Evolutionary conservation across 1,140 invertebrate species (phyloP).

Genomic region (Ladona fulva): DNA sequence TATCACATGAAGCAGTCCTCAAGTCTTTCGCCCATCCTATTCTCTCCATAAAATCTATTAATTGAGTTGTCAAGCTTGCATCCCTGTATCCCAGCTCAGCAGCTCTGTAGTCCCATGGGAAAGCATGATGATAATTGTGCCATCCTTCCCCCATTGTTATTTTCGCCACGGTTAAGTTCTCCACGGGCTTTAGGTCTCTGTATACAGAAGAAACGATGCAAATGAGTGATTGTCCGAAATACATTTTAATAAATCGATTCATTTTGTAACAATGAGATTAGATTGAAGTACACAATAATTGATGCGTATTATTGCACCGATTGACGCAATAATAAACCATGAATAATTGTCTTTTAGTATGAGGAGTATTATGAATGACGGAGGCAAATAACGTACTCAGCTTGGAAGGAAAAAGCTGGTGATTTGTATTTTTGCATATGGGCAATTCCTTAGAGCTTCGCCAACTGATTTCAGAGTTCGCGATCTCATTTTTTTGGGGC

Average conservation of each 20-base stretch:
- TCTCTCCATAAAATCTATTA: conserved; percentile 69
- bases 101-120: conserved; percentile 80
- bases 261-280: too few species aligned
- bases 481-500: too few species aligned
- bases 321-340: too few species aligned
- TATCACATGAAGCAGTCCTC: conserved; percentile 44
- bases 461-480: too few species aligned
- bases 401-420: too few species aligned
- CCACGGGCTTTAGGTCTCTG: conserved; percentile 46
- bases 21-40: conserved; percentile 68
- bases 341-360: too few species aligned
- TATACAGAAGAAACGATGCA: conserved; percentile 18
- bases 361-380: too few species aligned
- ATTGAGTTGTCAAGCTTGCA: conserved; percentile 67
- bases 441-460: too few species aligned
- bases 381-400: too few species aligned
- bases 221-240: conserved; percentile 17
- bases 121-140: conserved; percentile 89
- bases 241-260: not conserved
- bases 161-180: conserved; percentile 36
- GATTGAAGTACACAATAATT: too few species aligned
- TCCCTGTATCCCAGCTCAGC: conserved; percentile 58
- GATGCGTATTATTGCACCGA: too few species aligned
- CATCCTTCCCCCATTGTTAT: conserved; percentile 50
- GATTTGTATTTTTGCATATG: too few species aligned